phyloP scores from a whole-genome alignment of 2,113 vertebrate species.

The Carassius auratus region DNA sequence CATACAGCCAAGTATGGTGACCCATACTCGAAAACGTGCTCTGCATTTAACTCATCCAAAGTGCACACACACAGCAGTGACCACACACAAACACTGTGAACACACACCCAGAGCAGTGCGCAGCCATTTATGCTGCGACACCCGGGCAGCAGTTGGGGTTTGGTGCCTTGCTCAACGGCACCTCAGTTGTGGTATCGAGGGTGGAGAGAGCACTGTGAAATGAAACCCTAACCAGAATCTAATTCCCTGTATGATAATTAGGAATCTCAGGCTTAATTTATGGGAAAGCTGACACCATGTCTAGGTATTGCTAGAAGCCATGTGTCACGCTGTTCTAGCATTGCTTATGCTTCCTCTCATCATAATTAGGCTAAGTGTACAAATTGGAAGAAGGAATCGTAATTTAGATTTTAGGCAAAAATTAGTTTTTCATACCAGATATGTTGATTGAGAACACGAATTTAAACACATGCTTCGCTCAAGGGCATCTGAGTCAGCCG shows the following conservation, averaged over 20 bases:
- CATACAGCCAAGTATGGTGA: too few relatives aligned
- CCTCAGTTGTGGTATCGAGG: too few relatives aligned
- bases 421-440: background rate
- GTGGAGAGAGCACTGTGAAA: background rate
- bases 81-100: too few relatives aligned
- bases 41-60: too few relatives aligned
- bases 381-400: background rate
- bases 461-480: constrained; percentile 10
- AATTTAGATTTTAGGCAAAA: constrained; percentile 25
- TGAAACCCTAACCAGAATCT: background rate
- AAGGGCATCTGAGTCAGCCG: constrained; percentile 24
- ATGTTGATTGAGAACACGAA: background rate
- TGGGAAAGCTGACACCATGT: constrained; percentile 6
- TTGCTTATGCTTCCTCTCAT: background rate
- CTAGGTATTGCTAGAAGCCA: background rate
- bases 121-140: too few relatives aligned
- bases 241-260: constrained; percentile 16
- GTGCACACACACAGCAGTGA: too few relatives aligned
- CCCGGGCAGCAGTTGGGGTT: too few relatives aligned
- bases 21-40: too few relatives aligned
- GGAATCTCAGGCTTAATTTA: background rate
- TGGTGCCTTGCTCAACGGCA: too few relatives aligned
- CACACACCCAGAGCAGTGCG: too few relatives aligned
- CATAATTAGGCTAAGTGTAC: background rate
- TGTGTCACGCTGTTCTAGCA: background rate